These are phyloP conservation scores for Ctenodactylus gundi DNA, from an alignment of 2,113 vertebrate species.

Conservation along the genomic window DNA sequence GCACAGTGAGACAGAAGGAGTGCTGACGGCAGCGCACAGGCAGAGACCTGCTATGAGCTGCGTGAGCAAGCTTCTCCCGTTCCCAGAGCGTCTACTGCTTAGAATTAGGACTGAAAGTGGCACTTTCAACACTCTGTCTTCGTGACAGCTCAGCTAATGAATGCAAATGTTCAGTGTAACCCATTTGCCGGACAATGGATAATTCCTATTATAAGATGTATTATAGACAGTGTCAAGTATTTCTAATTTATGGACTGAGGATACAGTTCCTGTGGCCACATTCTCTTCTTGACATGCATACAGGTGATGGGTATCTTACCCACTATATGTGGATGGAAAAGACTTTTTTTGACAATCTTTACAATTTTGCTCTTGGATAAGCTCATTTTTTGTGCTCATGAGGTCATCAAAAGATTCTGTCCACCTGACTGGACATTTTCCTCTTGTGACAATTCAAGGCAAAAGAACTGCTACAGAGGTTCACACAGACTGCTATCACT, in stretches of 20 bases:
- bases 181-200: constrained; percentile 68
- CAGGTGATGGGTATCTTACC: background rate
- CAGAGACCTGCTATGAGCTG: constrained; percentile 70
- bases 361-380: constrained; percentile 32
- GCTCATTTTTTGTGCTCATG: constrained; percentile 2
- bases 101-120: constrained; percentile 56
- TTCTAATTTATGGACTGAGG: constrained; percentile 63
- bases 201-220: constrained; percentile 66
- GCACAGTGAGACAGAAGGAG: constrained; percentile 72
- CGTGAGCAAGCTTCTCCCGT: constrained; percentile 38
- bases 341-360: constrained; percentile 55
- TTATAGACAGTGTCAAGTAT: constrained; percentile 57
- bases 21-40: constrained; percentile 67
- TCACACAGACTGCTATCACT: background rate
- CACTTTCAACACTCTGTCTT: constrained; percentile 59
- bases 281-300: constrained; percentile 38
- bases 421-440: background rate
- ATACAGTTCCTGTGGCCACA: background rate
- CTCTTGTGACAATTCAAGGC: background rate
- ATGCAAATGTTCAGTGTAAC: constrained; percentile 64
- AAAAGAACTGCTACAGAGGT: background rate
- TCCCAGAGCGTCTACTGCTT: background rate
- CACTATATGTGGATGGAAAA: background rate
- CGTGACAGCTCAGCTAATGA: constrained; percentile 69
- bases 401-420: constrained; percentile 59